phyloP scores from a whole-genome alignment of 1,140 invertebrate genomes.

The Chironomus tepperi region DNA sequence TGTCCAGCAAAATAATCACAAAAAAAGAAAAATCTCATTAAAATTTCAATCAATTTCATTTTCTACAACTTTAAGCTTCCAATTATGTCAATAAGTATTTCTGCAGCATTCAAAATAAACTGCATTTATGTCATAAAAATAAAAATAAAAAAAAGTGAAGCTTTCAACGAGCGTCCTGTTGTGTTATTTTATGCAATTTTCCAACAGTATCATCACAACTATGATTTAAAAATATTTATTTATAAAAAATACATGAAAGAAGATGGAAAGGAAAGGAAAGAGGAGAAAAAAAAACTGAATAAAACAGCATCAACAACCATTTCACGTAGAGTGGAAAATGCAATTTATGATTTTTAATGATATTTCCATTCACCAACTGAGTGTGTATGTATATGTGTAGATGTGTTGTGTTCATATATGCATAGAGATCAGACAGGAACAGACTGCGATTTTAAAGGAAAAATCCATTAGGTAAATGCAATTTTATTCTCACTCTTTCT shows the following conservation, averaged over 20 bases:
- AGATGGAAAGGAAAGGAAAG: background rate
- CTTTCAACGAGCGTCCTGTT: background rate
- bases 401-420: background rate
- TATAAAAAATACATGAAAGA: no score
- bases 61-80: no score
- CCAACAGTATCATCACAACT: background rate
- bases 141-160: no score
- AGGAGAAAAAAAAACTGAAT: background rate
- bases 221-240: no score
- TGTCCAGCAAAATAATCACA: no score
- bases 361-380: background rate
- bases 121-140: no score
- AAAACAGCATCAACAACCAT: constrained; percentile 12
- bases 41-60: no score
- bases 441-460: background rate
- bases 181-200: constrained; percentile 3
- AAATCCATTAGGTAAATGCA: constrained; percentile 22
- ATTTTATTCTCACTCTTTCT: background rate
- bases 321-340: constrained; percentile 7
- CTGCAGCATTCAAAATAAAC: no score
- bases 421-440: background rate
- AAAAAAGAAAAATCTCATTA: no score
- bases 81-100: no score
- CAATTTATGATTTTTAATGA: constrained; percentile 23
- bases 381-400: background rate